A percentile compares a stretch with the other conserved stretches of the same genome.
phyloP scores from a whole-genome alignment of 1,140 invertebrate species.

The Pentalonia nigronervosa region DNA sequence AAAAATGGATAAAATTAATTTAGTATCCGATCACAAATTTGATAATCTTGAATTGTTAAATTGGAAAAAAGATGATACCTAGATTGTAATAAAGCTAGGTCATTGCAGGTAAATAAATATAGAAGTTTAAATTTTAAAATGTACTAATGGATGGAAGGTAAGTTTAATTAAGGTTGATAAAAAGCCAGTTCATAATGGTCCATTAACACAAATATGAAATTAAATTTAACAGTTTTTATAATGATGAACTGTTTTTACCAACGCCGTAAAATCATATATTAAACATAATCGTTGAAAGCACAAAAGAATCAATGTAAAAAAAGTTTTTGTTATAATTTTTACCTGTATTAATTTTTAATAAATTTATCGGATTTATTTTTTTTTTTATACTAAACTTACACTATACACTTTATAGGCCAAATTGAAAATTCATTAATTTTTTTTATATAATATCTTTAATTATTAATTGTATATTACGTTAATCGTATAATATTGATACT shows the following conservation, averaged over 20 bases:
- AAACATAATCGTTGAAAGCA: background rate
- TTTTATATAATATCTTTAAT: background rate
- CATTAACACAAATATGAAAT: constrained; percentile 19
- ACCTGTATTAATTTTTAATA: background rate
- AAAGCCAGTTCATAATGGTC: background rate
- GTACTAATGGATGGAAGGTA: background rate
- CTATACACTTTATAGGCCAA: background rate
- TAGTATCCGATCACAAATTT: background rate
- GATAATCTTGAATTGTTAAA: background rate
- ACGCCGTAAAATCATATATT: background rate
- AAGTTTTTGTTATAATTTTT: constrained; percentile 14
- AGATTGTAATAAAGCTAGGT: background rate
- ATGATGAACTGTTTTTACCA: background rate
- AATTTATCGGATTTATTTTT: background rate
- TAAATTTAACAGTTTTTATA: background rate
- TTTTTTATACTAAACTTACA: background rate
- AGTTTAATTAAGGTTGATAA: background rate
- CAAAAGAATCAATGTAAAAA: constrained; percentile 26
- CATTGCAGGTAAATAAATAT: background rate
- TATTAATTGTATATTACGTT: background rate
- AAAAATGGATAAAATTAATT: background rate
- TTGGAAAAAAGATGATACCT: background rate
- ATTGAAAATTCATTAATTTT: background rate
- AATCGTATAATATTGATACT: background rate
- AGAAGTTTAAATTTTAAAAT: background rate